These are phyloP conservation scores for Petaurus breviceps DNA, from an alignment of 2,113 vertebrate genomes.

Conservation along the genomic window DNA sequence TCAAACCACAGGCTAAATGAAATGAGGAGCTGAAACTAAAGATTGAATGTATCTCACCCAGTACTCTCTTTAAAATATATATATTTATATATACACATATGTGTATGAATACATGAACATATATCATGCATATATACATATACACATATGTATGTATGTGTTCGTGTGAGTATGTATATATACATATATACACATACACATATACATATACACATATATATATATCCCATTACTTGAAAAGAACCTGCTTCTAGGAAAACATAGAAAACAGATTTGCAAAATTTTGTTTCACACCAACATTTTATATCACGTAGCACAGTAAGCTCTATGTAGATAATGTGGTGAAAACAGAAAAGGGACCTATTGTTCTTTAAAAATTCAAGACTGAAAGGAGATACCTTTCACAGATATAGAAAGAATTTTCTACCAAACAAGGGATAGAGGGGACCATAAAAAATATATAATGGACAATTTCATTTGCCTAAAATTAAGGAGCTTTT, in stretches of 20 bases:
- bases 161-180: too few relatives aligned
- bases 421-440: background rate
- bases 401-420: background rate
- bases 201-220: too few relatives aligned
- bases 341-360: background rate
- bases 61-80: background rate
- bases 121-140: too few relatives aligned
- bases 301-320: background rate
- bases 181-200: too few relatives aligned
- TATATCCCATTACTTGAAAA: background rate
- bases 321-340: background rate
- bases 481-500: background rate
- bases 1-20: conserved; percentile 39
- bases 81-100: too few relatives aligned
- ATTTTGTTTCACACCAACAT: background rate
- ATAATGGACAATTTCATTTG: background rate
- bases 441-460: background rate
- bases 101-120: too few relatives aligned
- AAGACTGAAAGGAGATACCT: background rate
- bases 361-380: background rate
- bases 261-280: background rate
- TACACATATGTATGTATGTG: too few relatives aligned
- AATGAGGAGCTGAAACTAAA: conserved; percentile 47
- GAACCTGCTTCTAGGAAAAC: background rate
- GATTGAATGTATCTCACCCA: background rate